Conservation (phyloP, 2,113 vertebrate genomes). For the Phrynocephalus versicolor region DNA sequence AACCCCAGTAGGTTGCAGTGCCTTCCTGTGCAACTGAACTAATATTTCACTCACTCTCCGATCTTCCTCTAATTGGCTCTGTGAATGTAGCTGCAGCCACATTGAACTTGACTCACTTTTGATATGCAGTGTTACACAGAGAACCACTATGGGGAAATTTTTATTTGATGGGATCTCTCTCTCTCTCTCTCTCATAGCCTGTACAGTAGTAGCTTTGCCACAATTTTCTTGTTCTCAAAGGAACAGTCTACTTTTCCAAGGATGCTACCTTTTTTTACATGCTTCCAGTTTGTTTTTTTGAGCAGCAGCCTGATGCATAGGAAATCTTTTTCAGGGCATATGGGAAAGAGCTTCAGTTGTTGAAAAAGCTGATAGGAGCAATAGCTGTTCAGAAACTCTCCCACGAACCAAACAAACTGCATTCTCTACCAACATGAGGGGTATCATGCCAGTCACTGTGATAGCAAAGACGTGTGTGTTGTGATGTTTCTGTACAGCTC, state of each 20-base stretch:
- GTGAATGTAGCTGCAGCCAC: background rate
- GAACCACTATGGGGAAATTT: no score
- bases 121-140: background rate
- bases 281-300: background rate
- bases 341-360: background rate
- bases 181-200: background rate
- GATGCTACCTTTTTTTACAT: background rate
- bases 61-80: background rate
- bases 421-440: background rate
- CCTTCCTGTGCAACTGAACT: background rate
- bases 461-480: slow-evolving; percentile 34
- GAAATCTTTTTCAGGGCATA: background rate
- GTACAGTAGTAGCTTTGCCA: no score
- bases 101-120: background rate
- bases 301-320: background rate
- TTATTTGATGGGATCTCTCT: background rate
- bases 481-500: slow-evolving; percentile 19
- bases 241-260: background rate
- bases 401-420: background rate
- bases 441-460: background rate
- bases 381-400: background rate
- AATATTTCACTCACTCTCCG: background rate
- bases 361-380: background rate
- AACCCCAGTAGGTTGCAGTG: background rate
- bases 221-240: background rate